Evolutionary conservation across 1,140 invertebrate species (phyloP).

Genomic region (Drosophila ficusphila): DNA sequence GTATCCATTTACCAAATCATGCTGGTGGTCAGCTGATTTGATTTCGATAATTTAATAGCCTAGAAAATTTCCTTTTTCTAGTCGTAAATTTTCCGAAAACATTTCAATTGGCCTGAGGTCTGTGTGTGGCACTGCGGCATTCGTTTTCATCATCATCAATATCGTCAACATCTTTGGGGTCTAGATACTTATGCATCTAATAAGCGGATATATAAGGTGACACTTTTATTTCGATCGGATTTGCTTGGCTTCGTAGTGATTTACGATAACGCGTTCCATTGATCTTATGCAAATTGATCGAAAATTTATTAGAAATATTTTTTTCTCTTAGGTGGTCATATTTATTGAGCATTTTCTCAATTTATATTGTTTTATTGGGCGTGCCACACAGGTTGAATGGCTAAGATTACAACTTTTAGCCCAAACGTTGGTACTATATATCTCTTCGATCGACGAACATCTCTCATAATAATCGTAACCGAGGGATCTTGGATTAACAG

Average conservation of each 20-base stretch:
- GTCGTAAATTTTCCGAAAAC: constrained; percentile 62
- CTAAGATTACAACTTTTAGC: constrained; percentile 50
- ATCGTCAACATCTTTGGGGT: constrained; percentile 47
- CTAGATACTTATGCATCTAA: constrained; percentile 45
- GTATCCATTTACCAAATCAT: constrained; percentile 37
- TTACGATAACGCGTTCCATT: constrained; percentile 79
- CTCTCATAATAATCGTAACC: constrained; percentile 41
- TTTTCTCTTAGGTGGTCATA: constrained; percentile 33
- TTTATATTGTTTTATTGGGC: constrained; percentile 70
- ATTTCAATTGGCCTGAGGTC: constrained; percentile 69
- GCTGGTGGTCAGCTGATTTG: constrained; percentile 42
- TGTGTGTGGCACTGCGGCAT: constrained; percentile 39
- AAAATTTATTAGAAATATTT: constrained; percentile 35
- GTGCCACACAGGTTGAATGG: constrained; percentile 64
- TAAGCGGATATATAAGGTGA: constrained; percentile 51
- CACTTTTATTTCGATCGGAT: constrained; percentile 62
- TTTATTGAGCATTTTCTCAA: constrained; percentile 65
- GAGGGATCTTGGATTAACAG: constrained; percentile 28
- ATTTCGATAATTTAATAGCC: constrained; percentile 53
- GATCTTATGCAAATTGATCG: constrained; percentile 66
- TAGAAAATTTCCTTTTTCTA: constrained; percentile 31
- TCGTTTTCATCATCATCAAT: constrained; percentile 70
- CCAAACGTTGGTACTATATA: neutral
- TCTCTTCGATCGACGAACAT: constrained; percentile 35
- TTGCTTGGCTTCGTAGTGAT: constrained; percentile 45